Conservation (phyloP, 2,797 vertebrate species). For the Kryptolebias ocellatus region DNA sequence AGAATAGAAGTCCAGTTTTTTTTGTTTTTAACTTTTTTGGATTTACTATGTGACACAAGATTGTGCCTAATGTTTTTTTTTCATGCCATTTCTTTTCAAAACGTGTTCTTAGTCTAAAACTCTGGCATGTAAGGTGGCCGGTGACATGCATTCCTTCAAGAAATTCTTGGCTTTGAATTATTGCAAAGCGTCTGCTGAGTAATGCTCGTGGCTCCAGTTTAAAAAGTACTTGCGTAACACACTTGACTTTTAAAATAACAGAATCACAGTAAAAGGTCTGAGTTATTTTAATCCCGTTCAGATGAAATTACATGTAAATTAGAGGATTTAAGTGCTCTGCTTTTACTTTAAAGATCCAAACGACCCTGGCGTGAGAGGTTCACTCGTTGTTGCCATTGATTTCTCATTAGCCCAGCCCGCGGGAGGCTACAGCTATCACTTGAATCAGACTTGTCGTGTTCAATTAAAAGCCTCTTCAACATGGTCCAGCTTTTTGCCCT, state of each 20-base stretch:
- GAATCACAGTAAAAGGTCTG: not conserved
- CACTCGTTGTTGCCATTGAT: conserved; percentile 70
- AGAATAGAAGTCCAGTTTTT: no score
- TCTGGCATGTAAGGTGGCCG: no score
- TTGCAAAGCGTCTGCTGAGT: conserved; percentile 3
- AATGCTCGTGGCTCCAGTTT: not conserved
- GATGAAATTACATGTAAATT: conserved; percentile 35
- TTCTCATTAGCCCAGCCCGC: conserved; percentile 66
- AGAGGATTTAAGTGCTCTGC: conserved; percentile 25
- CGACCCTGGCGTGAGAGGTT: conserved; percentile 41
- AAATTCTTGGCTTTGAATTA: no score
- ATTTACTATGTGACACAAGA: no score
- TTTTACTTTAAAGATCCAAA: conserved; percentile 24
- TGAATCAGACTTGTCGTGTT: conserved; percentile 62
- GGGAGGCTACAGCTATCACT: conserved; percentile 54
- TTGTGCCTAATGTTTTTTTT: no score
- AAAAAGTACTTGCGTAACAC: conserved; percentile 1
- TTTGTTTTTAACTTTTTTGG: no score
- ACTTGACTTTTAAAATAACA: not conserved
- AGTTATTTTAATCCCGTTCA: not conserved
- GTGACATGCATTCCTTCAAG: no score
- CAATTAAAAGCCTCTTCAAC: conserved; percentile 63
- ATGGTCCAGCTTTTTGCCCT: conserved; percentile 4
- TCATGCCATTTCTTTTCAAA: no score
- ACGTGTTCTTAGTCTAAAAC: no score